A percentile compares a stretch with the other conserved stretches of the same genome.
Evolutionary conservation across 2,113 vertebrate genomes (phyloP).

Genomic region (Phyllostomus discolor): DNA sequence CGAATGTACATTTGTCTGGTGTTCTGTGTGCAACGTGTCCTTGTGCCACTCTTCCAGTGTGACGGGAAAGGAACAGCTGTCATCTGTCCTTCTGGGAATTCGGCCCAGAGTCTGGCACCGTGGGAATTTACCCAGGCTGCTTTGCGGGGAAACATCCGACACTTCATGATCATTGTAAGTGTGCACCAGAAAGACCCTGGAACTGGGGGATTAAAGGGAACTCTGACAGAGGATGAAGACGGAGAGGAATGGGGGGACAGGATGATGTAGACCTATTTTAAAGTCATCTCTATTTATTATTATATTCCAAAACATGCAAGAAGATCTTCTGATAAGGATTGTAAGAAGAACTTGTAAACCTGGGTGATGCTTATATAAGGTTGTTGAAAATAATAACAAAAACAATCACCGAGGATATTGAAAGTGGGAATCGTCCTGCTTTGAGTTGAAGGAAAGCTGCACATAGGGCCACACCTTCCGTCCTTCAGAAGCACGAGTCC

Average conservation of each 20-base stretch:
- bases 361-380: not conserved
- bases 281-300: not conserved
- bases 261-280: not conserved
- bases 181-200: not conserved
- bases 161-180: not conserved
- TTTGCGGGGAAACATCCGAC: not conserved
- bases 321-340: constrained; percentile 12
- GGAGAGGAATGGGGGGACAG: not conserved
- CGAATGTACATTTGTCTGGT: not conserved
- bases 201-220: not conserved
- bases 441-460: not conserved
- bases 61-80: not conserved
- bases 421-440: not conserved
- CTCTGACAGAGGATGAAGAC: not conserved
- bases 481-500: not conserved
- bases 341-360: not conserved
- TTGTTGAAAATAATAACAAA: not conserved
- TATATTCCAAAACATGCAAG: not conserved
- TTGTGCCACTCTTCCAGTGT: not conserved
- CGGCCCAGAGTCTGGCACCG: not conserved
- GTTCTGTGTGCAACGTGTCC: not conserved
- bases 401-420: not conserved
- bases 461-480: no score
- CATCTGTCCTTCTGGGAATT: not conserved
- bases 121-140: constrained; percentile 46